These are phyloP conservation scores for Cheumatopsyche charites DNA, from an alignment of 1,140 invertebrate species.

Conservation along the genomic window DNA sequence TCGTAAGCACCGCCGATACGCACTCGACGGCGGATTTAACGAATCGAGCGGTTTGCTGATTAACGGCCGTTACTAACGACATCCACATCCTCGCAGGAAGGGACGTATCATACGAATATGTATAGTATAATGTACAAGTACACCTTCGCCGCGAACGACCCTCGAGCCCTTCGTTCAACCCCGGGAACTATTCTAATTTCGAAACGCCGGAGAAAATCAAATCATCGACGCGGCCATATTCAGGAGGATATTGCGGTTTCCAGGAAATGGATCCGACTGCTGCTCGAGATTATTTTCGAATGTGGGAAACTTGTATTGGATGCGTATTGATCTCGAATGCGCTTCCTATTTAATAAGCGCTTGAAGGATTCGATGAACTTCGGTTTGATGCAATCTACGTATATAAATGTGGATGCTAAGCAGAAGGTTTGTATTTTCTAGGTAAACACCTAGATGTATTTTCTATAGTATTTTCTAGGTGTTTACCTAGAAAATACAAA, in stretches of 20 bases:
- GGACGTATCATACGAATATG: constrained; percentile 25
- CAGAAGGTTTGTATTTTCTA: too few species aligned
- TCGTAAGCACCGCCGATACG: too few species aligned
- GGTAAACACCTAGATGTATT: too few species aligned
- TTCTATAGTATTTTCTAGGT: too few species aligned
- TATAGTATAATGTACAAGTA: constrained; percentile 9
- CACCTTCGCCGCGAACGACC: not conserved
- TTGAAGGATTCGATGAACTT: too few species aligned
- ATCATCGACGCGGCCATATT: constrained; percentile 36
- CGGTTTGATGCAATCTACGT: too few species aligned
- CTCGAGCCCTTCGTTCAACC: not conserved
- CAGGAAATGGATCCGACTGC: constrained; percentile 26
- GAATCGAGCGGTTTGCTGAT: constrained; percentile 46
- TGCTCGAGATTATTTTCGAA: constrained; percentile 20
- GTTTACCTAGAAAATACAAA: too few species aligned
- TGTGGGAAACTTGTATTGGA: too few species aligned
- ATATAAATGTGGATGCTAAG: too few species aligned
- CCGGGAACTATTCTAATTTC: constrained; percentile 38
- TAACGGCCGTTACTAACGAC: constrained; percentile 47
- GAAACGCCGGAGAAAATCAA: constrained; percentile 32
- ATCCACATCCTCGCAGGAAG: constrained; percentile 21
- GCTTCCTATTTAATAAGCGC: too few species aligned
- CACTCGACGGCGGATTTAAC: constrained; percentile 27
- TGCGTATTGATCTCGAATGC: too few species aligned
- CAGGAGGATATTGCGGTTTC: constrained; percentile 36